These are phyloP conservation scores for Caenorhabditis afra DNA, from an alignment of 2,888 invertebrate genomes.

Conservation along the genomic window DNA sequence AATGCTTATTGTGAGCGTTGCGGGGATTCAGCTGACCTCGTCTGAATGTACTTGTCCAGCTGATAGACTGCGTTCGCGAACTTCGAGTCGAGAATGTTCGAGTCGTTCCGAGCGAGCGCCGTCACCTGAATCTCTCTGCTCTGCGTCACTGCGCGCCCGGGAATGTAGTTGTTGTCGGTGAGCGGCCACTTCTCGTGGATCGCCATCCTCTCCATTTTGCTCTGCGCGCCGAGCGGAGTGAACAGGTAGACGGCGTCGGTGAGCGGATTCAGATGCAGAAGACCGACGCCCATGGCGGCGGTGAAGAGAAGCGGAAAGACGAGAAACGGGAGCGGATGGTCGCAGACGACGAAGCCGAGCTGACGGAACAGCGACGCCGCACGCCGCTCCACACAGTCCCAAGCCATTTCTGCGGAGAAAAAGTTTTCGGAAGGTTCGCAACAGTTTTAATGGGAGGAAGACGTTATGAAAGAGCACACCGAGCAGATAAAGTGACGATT, in stretches of 20 bases:
- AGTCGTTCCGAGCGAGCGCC: constrained; percentile 87
- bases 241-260: constrained; percentile 79
- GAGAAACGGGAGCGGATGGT: constrained; percentile 78
- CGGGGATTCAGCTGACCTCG: constrained; percentile 49
- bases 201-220: constrained; percentile 76
- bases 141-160: constrained; percentile 80
- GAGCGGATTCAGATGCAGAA: constrained; percentile 76
- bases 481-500: too few species aligned
- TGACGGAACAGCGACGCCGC: constrained; percentile 74
- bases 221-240: constrained; percentile 76
- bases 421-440: neutral
- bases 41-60: constrained; percentile 76
- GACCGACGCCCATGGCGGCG: constrained; percentile 72
- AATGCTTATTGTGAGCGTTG: too few species aligned
- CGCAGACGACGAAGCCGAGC: constrained; percentile 75
- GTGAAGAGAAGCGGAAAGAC: constrained; percentile 78
- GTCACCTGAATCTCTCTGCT: constrained; percentile 84
- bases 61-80: constrained; percentile 76
- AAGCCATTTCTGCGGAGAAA: constrained; percentile 55
- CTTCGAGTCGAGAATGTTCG: constrained; percentile 87
- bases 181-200: constrained; percentile 80
- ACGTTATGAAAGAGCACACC: neutral
- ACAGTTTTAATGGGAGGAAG: neutral
- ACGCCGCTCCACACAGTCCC: constrained; percentile 76
- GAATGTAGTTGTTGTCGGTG: constrained; percentile 79